Evolutionary conservation across 2,797 vertebrate genomes (phyloP).

Genomic region (Schizopygopsis malacanthus): DNA sequence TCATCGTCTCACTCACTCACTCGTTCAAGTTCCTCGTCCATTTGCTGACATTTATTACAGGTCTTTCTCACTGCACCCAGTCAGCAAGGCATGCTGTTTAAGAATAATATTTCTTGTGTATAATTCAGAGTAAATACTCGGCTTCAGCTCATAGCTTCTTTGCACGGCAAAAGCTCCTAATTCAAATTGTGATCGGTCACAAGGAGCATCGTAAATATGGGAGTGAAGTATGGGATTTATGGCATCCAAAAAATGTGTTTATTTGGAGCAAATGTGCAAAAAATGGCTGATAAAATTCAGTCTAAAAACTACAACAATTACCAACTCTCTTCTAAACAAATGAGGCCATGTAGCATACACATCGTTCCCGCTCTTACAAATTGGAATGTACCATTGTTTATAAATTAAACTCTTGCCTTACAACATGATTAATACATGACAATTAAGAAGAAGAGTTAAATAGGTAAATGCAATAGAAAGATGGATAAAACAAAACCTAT

Average conservation of each 20-base stretch:
- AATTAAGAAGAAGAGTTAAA: neutral
- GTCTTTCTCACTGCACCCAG: neutral
- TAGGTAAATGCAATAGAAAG: neutral
- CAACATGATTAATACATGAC: neutral
- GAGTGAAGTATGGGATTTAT: neutral
- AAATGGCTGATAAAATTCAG: neutral
- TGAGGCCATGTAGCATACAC: neutral
- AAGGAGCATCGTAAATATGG: neutral
- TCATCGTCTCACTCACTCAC: slow-evolving; percentile 24
- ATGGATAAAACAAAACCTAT: too few species aligned
- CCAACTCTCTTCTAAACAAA: neutral
- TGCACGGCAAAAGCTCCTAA: neutral
- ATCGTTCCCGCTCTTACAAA: neutral
- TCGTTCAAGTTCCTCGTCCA: neutral
- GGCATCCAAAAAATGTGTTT: neutral
- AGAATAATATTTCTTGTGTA: slow-evolving; percentile 8
- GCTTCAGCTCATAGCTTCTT: slow-evolving; percentile 5
- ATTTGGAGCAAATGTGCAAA: neutral
- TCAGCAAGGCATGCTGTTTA: slow-evolving; percentile 11
- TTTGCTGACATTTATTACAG: slow-evolving; percentile 2
- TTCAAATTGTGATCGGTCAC: neutral
- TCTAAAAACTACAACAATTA: neutral
- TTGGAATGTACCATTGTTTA: neutral
- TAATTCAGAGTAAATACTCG: slow-evolving; percentile 9
- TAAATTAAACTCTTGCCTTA: neutral